Evolutionary conservation across 2,113 vertebrate species (phyloP).

Genomic region (Melanostigma gelatinosum): DNA sequence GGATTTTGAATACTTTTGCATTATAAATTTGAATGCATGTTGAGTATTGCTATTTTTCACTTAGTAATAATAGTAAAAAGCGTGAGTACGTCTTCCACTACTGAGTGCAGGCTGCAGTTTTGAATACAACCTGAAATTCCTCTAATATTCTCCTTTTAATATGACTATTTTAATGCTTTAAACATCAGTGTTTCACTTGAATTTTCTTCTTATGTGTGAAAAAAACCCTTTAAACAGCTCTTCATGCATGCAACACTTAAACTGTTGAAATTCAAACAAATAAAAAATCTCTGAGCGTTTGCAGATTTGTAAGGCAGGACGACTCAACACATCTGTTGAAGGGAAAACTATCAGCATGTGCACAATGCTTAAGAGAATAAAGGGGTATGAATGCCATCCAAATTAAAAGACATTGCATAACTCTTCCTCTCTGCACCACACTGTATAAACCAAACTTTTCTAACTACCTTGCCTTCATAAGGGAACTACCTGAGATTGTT

Average conservation of each 20-base stretch:
- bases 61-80: not conserved
- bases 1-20: not conserved
- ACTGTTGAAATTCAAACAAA: constrained; percentile 36
- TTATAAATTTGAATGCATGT: not conserved
- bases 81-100: not conserved
- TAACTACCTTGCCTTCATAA: not conserved
- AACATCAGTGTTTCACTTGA: not conserved
- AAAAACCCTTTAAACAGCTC: constrained; percentile 1
- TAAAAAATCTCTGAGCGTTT: constrained; percentile 16
- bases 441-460: not conserved
- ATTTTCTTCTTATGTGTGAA: not conserved
- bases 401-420: not conserved
- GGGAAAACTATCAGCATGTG: not conserved
- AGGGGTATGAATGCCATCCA: not conserved
- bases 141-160: not conserved
- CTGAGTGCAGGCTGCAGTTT: not conserved
- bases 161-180: not conserved
- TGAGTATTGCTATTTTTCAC: not conserved
- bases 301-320: constrained; percentile 13
- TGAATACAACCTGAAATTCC: not conserved
- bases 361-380: not conserved
- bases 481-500: not conserved
- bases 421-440: not conserved
- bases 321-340: constrained; percentile 10
- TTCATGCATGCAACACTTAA: constrained; percentile 7